phyloP scores from a whole-genome alignment of 2,888 invertebrate species.

The Pollenia labialis region DNA sequence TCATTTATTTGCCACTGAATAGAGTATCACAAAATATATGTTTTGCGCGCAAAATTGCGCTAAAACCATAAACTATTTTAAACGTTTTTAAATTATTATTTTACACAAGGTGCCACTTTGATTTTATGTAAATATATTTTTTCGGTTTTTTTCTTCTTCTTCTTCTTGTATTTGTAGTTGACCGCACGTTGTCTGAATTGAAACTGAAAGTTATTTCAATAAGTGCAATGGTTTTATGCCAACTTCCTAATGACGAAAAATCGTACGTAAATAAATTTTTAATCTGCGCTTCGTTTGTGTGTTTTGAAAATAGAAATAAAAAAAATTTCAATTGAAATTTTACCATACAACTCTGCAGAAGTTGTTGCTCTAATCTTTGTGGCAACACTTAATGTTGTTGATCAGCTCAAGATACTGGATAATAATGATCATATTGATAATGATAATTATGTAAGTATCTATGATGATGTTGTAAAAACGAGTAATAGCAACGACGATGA shows the following conservation, averaged over 20 bases:
- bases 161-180: constrained; percentile 56
- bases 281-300: constrained; percentile 41
- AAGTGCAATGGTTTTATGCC: constrained; percentile 82
- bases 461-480: neutral
- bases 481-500: constrained; percentile 8
- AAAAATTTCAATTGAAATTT: constrained; percentile 38
- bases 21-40: constrained; percentile 33
- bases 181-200: constrained; percentile 78
- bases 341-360: constrained; percentile 28
- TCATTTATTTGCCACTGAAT: constrained; percentile 15
- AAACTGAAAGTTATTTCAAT: constrained; percentile 82
- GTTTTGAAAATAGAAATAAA: constrained; percentile 22
- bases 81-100: constrained; percentile 12
- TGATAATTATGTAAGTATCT: constrained; percentile 29
- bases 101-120: constrained; percentile 26
- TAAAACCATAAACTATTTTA: neutral
- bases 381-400: constrained; percentile 47
- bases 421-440: constrained; percentile 45
- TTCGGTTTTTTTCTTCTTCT: constrained; percentile 18
- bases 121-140: constrained; percentile 5
- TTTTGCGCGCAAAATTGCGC: constrained; percentile 8
- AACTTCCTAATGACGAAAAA: constrained; percentile 79
- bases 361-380: constrained; percentile 60
- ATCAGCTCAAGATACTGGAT: constrained; percentile 35
- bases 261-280: constrained; percentile 26